Evolutionary conservation across 2,888 invertebrate genomes (phyloP), one percentile per base, ranked within the genome.

Genomic region (Ochropacha duplaris): DNA sequence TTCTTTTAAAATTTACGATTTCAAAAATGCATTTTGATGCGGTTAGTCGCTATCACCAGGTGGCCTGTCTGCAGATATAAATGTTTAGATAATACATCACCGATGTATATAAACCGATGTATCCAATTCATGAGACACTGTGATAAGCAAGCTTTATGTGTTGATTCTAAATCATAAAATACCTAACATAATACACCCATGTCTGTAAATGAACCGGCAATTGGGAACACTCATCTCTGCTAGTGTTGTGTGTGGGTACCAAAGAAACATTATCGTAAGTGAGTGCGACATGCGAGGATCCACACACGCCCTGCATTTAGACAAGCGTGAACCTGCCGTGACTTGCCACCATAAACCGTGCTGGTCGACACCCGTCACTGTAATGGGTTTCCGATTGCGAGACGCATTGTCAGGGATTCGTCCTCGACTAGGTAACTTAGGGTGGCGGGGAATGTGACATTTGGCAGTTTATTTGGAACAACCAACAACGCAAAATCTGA

Each of bases 321-420:
- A 60, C 60, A 59, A 36, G 68, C 70, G 62, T 68, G 63, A 56
- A 57, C 55, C 62, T 71, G 64, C 65, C 79, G 80, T 82, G 82
- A 69, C 74, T 65, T 56, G 34, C 19, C 60, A 69, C 76, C 66
- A 76, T 84, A 78, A 79, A 67, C 66, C n/a, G 44, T 44, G 16
- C 19, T 44, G 59, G 55, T 34, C 62, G 68, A 64, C 74, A 69
- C 65, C 68, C 72, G 79, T 75, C 78, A 72, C 72, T 68, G 71
- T 85, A 86, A 88, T 86, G 84, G 78, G 68, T 82, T 82, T 80
- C 85, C 86, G 83, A 86, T 86, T 80, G 81, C 69, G 60, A 68
- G 55, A 65, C 71, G 72, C 68, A 76, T 72, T 77, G 78, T 73
- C 66, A 72, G 44, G 52, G 12, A 28, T 31, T 52, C 50, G n/a